Base-by-base conservation (phyloP, 2,888 invertebrate species). In the Rhogogaster chlorosoma region DNA sequence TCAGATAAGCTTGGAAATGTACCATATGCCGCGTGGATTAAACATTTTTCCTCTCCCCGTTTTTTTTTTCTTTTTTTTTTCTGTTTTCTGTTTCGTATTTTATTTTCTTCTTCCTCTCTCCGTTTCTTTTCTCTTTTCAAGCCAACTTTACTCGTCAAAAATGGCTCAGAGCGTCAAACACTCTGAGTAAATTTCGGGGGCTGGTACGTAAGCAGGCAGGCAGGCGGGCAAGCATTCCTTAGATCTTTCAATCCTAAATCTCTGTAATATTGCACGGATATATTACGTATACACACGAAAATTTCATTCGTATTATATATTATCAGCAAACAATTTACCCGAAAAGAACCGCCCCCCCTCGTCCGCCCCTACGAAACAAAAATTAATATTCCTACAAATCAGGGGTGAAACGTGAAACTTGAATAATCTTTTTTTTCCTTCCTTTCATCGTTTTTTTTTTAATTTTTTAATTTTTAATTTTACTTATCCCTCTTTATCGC, bases 21-120 rank as follows among this genome's bases (percentile, higher is more conserved):
- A 67, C 89, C 89, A 89, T 89, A 88, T 89, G 89, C 77, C 80
- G 64, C 73, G n/a, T 83, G 83, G 86, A 88, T 87, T 86, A 86
- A 82, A 87, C 82, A 86, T 85, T 67, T 71, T 67, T 83, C 57
- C 18, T 29, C 45, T 75, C 45, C 42, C 22, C 22, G 10, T 36
- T 1, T 32, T 29, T 36, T 70, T 32, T 2, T 0, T 18, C 4
- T 18, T 26, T 42, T 49, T 61, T 26, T 29, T 6, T 32, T 49
- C 18, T n/a, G 26, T 10, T 53, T 5, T 10, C 9, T 29, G 4
- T 42, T n/a, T 45, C 9, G 36, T 7, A 29, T 49, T 26, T 49
- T 26, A 4, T 49, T 29, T 36, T 22, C n/a, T 9, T 53, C 7
- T 49, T n/a, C 3, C 10, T 29, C 70, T 45, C n/a, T 18, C 53